Base-by-base conservation (phyloP, 2,113 vertebrate genomes). In the Tapirus terrestris region DNA sequence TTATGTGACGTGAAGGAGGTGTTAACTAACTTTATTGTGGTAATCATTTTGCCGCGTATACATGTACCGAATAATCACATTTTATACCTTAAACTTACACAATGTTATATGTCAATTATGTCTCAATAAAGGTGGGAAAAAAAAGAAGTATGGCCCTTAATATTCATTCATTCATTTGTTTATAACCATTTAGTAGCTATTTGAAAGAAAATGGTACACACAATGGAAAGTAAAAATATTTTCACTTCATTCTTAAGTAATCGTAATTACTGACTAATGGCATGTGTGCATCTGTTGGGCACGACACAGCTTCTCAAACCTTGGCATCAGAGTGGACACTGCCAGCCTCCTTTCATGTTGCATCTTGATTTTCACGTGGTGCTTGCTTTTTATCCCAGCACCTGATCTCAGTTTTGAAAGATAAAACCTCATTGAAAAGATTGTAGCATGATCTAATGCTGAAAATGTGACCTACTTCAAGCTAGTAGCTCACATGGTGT, bases 241-340 rank as follows among this genome's bases (percentile, higher is more conserved):
- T 67, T n/a, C 21, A 5, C 20, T 65, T 73, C 29, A 29, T 72
- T 73, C 31, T 23, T 65, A 79, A 58, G 20, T 65, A 65, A 65
- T n/a, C 8, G 1, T 10, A n/a, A 16, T 60, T 39, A 65, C 12
- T 77, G 58, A 51, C 12, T 2, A 51, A 43, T 8, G 53, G 7
- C 12, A 25, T 0, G 0, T 2, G 2, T 14, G 11, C 8, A 31
- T 5, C 14, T 18, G 21, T 6, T 13, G 63, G 65, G 23, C 27
- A 80, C 8, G 23, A 7, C 4, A 27, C 39, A 76, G 7, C 4
- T 86, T 81, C 6, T 43, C 27, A 36, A 8, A 45, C 17, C 27
- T 58, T 25, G 82, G 36, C 79, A 3, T 79, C 56, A 58, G 70
- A 51, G 20, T 20, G 6, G 43, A n/a, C 29, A n/a, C 61, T 20